Conservation (phyloP, 2,888 invertebrate genomes). For the Didymodactylos carnosus region DNA sequence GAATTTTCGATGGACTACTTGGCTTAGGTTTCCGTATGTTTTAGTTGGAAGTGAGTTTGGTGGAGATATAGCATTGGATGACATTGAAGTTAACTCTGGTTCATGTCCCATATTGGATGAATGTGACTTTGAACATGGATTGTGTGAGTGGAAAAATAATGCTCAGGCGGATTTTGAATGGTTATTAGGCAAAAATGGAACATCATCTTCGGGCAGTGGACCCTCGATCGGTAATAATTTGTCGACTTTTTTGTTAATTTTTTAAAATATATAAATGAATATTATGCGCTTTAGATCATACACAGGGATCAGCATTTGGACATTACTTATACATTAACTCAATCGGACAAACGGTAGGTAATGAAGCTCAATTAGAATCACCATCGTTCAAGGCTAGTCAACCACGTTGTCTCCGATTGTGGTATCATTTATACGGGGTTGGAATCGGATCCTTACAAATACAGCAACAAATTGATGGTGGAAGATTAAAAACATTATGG, state of each 20-base stretch:
- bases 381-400: neutral
- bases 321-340: conserved; percentile 7
- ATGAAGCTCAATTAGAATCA: neutral
- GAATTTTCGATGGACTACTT: neutral
- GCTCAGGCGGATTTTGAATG: conserved; percentile 1
- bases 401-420: conserved; percentile 16
- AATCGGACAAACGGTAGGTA: neutral
- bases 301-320: neutral
- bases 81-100: neutral
- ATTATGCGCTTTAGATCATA: neutral
- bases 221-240: conserved; percentile 16
- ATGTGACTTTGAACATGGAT: conserved; percentile 11
- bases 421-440: conserved; percentile 18
- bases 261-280: neutral
- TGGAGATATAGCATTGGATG: conserved; percentile 9
- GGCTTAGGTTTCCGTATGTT: no score
- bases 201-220: conserved; percentile 19
- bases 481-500: conserved; percentile 5
- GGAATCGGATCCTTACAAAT: conserved; percentile 14
- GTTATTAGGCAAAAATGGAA: conserved; percentile 21
- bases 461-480: neutral
- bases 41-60: neutral
- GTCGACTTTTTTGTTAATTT: neutral
- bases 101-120: neutral
- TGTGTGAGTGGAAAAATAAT: conserved; percentile 3